Evolutionary conservation across 2,888 invertebrate species (phyloP), one percentile per base, ranked within the genome.

Genomic region (Cosmorhoe ocellata): DNA sequence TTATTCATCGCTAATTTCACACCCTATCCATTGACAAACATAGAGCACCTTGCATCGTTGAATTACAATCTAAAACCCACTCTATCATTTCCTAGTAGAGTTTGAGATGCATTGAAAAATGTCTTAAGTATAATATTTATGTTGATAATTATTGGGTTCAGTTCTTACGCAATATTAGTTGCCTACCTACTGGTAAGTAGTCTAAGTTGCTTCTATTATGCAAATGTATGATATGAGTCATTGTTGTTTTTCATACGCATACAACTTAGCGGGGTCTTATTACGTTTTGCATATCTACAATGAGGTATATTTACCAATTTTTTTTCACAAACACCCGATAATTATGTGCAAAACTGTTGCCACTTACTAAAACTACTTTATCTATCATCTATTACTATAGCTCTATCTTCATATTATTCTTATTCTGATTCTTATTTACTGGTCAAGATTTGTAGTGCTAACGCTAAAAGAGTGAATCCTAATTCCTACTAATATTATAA

Each of bases 1-100:
- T 59, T 56, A 59, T 64, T 66, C 70, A 73, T 79, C 73, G 78
- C 66, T 71, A 73, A 81, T 80, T 81, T 82, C 77, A 81, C 76
- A 78, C 76, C n/a, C 69, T 74, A 78, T 76, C 76, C 75, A 77
- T 73, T 74, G 73, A 70, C 70, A 76, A 71, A 71, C 69, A 69
- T 63, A 50, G 7, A 51, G 52, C 51, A 62, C 56, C 58, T 51
- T 63, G 46, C 13, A 47, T 57, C 61, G 42, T 61, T 59, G 52
- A 49, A 27, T 24, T 34, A 9, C 64, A 63, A 57, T 37, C 56
- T 42, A 66, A 69, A 59, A 41, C 57, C 48, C 53, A 61, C 69
- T 63, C 30, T 58, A 50, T 59, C 64, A 41, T n/a, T n/a, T n/a
- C n/a, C 26, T 0, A 8, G 5, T 34, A 43, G 12, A 33, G 46